Base-by-base conservation (phyloP, 2,888 invertebrate genomes). In the Megalurothrips usitatus region DNA sequence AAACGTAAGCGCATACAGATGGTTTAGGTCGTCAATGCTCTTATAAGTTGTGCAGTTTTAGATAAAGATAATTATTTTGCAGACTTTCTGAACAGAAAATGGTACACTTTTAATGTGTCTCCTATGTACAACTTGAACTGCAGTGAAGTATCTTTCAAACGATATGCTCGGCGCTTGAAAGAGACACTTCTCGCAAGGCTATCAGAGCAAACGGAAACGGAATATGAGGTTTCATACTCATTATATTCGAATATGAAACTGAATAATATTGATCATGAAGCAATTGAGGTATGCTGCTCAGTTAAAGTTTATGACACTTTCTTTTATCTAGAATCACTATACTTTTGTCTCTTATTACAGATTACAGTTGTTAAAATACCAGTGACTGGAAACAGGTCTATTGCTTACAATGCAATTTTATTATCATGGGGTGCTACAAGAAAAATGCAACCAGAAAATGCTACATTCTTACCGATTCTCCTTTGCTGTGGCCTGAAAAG, bases 91-190 rank as follows among this genome's bases (percentile, higher is more conserved):
- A 83, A 84, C 58, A 84, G 86, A 83, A 86, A 86, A 17, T 88
- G 88, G 88, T 85, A 84, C 52, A 82, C 87, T 47, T 87, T 84
- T 82, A 86, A 85, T 34, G 86, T 86, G 10, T 87, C 88, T 17
- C 83, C 85, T 8, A 83, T 88, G 79, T 86, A 86, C 81, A 85
- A 85, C 81, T 85, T 87, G 81, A 26, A 75, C 23, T 75, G 26
- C 68, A 75, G 26, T 75, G 84, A 86, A 82, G 79, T 86, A 6
- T 83, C 84, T 79, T 83, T 87, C 19, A 88, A 87, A 83, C 82
- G 85, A 26, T 88, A 87, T 82, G 85, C 85, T 3, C 86, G 87
- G 83, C 84, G 83, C 81, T 82, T 88, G 75, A 84, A 86, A 80
- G 86, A 87, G 83, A 85, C 86, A 81, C 83, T 87, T 17, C 86